phyloP scores from a whole-genome alignment of 2,888 invertebrate genomes.

The Palloptera scutellata region DNA sequence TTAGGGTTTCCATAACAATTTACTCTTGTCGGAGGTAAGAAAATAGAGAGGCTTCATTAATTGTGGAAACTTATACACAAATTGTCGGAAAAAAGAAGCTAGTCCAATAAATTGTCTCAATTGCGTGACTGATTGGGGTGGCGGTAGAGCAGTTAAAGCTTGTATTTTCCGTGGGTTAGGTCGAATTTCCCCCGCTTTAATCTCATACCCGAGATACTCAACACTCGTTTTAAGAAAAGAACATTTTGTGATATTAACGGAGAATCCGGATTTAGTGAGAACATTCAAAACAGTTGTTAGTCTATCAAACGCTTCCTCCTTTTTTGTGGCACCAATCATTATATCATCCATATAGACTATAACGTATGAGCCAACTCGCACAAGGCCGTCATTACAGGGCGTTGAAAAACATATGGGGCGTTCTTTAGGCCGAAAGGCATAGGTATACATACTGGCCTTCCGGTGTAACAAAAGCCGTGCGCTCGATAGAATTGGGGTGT shows the following conservation, averaged over 20 bases:
- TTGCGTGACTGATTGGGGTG: constrained; percentile 13
- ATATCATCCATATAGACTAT: constrained; percentile 37
- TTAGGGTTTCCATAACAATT: constrained; percentile 2
- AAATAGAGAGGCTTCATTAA: constrained; percentile 25
- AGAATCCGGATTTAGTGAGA: constrained; percentile 30
- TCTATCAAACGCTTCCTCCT: constrained; percentile 29
- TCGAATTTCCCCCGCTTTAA: constrained; percentile 6
- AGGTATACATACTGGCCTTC: constrained; percentile 15
- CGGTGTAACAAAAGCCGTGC: constrained; percentile 32
- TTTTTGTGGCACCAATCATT: constrained; percentile 26
- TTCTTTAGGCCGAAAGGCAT: constrained; percentile 19
- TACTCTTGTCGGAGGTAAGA: constrained; percentile 18
- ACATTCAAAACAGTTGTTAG: constrained; percentile 25
- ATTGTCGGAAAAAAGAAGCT: constrained; percentile 27
- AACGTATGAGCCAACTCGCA: constrained; percentile 27
- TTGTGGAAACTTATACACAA: constrained; percentile 24
- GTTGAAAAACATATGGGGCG: constrained; percentile 18
- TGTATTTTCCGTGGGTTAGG: constrained; percentile 25
- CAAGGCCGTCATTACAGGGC: constrained; percentile 17
- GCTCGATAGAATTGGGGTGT: constrained; percentile 26
- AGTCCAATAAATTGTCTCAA: constrained; percentile 14
- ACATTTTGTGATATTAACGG: constrained; percentile 23
- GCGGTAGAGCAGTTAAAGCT: constrained; percentile 21
- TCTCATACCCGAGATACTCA: constrained; percentile 14
- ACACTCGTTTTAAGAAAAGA: constrained; percentile 23